Conservation (phyloP, 1,140 invertebrate species). For the Choristoneura fumiferana region DNA sequence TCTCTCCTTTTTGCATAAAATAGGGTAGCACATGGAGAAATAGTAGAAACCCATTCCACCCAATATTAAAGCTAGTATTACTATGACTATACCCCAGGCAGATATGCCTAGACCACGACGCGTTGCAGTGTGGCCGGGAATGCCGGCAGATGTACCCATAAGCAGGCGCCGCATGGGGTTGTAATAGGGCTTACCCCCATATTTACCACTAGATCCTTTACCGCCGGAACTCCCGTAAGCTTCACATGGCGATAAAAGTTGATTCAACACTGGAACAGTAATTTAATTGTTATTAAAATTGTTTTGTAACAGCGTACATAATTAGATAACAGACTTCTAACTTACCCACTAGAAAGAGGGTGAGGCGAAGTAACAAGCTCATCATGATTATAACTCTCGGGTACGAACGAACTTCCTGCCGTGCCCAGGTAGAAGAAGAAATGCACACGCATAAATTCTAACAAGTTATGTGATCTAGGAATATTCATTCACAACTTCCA, state of each 20-base stretch:
- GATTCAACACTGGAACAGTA: slow-evolving; percentile 47
- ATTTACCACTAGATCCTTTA: slow-evolving; percentile 36
- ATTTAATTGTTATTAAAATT: slow-evolving; percentile 21
- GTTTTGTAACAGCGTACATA: not conserved
- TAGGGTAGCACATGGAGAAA: slow-evolving; percentile 81
- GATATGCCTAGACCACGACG: slow-evolving; percentile 76
- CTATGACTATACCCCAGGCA: slow-evolving; percentile 80
- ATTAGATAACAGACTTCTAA: slow-evolving; percentile 19
- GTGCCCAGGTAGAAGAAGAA: not conserved
- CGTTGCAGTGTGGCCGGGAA: slow-evolving; percentile 31
- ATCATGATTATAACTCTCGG: slow-evolving; percentile 33
- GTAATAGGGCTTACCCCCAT: slow-evolving; percentile 28
- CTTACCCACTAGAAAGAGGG: slow-evolving; percentile 47
- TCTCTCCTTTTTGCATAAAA: slow-evolving; percentile 79
- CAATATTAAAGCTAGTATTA: slow-evolving; percentile 78
- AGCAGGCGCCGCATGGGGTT: slow-evolving; percentile 37
- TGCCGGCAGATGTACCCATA: slow-evolving; percentile 28
- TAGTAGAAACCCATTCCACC: slow-evolving; percentile 79
- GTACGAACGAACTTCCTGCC: slow-evolving; percentile 22
- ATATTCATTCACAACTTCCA: slow-evolving; percentile 3
- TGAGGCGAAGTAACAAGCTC: slow-evolving; percentile 38
- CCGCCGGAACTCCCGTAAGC: slow-evolving; percentile 34
- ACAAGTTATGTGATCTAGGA: no score
- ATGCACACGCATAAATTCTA: no score
- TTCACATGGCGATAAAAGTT: slow-evolving; percentile 35